Conservation (phyloP, 2,113 vertebrate genomes). For the Myrmecophaga tridactyla region DNA sequence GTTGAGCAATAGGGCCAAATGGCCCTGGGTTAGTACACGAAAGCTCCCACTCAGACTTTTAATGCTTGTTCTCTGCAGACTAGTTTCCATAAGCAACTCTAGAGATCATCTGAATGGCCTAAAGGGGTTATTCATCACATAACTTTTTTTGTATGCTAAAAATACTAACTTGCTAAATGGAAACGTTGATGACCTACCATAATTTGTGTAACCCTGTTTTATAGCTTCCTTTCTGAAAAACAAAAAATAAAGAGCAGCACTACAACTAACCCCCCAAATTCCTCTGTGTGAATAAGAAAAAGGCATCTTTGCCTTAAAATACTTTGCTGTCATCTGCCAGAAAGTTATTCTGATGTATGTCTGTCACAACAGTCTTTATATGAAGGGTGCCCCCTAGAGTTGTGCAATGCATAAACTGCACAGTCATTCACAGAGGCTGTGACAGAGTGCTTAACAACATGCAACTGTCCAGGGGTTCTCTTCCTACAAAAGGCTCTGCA, state of each 20-base stretch:
- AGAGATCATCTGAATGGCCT: neutral
- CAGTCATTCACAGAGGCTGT: neutral
- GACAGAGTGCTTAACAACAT: neutral
- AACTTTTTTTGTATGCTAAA: neutral
- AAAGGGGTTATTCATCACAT: neutral
- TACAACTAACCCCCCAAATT: neutral
- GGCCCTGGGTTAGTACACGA: neutral
- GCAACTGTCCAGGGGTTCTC: neutral
- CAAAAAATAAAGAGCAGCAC: neutral
- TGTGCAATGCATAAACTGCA: neutral
- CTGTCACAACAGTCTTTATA: neutral
- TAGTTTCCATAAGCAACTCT: neutral
- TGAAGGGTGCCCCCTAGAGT: neutral
- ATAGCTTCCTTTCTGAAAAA: neutral
- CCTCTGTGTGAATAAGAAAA: neutral
- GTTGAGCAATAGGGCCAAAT: neutral
- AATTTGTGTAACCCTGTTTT: neutral
- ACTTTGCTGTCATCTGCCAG: neutral
- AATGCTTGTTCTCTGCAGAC: neutral
- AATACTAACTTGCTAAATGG: neutral
- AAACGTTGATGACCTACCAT: neutral
- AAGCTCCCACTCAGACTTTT: neutral
- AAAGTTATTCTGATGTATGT: neutral
- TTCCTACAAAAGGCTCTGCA: neutral
- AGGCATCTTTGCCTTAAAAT: neutral